A percentile compares a stretch with the other conserved stretches of the same genome.
These are phyloP conservation scores for Seriola aureovittata DNA, from an alignment of 2,113 vertebrate genomes.

Conservation along the genomic window DNA sequence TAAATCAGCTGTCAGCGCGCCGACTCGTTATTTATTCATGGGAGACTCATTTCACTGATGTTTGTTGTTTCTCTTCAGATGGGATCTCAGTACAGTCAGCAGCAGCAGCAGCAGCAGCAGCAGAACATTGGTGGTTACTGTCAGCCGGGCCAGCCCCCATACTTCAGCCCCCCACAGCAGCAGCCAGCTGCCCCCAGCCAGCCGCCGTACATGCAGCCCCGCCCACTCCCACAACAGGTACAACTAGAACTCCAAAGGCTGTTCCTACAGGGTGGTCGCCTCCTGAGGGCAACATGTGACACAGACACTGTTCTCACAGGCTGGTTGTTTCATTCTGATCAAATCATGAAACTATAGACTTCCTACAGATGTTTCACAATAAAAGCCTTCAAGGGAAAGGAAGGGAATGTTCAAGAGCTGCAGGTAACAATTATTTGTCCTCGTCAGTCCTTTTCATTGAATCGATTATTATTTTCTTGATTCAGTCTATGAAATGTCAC, in stretches of 20 bases:
- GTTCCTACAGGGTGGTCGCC: no score
- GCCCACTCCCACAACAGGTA: slow-evolving; percentile 92
- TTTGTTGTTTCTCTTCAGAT: slow-evolving; percentile 82
- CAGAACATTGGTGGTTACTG: slow-evolving; percentile 89
- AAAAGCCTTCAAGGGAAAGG: neutral
- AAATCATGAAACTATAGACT: neutral
- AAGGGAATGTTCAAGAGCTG: no score
- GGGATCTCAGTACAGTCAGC: slow-evolving; percentile 90
- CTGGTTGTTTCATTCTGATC: no score
- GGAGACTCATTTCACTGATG: neutral
- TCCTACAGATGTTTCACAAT: neutral
- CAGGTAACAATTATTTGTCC: no score
- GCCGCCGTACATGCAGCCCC: slow-evolving; percentile 90
- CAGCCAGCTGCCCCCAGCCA: slow-evolving; percentile 90
- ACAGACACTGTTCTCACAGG: no score
- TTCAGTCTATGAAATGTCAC: no score
- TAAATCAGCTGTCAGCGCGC: no score
- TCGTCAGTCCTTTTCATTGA: no score
- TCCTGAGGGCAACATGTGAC: no score
- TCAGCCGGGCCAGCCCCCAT: slow-evolving; percentile 92
- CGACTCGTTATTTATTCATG: neutral
- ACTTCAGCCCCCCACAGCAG: slow-evolving; percentile 92
- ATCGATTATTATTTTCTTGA: no score
- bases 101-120: slow-evolving; percentile 86
- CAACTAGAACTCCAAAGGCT: neutral